phyloP scores from a whole-genome alignment of 2,888 invertebrate species.

The Lottia scabra region DNA sequence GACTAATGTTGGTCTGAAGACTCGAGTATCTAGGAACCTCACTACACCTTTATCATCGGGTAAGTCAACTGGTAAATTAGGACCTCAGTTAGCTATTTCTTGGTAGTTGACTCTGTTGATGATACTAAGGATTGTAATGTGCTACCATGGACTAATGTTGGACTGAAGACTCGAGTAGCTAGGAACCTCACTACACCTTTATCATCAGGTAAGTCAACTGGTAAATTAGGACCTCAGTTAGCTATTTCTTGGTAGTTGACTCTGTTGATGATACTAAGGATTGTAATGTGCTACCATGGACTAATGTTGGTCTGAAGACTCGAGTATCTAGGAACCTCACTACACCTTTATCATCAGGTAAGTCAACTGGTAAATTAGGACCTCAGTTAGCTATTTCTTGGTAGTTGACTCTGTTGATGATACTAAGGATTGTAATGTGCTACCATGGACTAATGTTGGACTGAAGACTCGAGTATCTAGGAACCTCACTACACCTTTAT shows the following conservation, averaged over 20 bases:
- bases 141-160: conserved; percentile 22
- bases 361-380: too few relatives aligned
- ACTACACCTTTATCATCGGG: neutral
- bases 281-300: neutral
- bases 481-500: too few relatives aligned
- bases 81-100: neutral
- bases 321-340: conserved; percentile 14
- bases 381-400: neutral
- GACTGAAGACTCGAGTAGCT: conserved; percentile 26
- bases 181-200: conserved; percentile 8
- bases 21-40: conserved; percentile 19
- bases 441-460: too few relatives aligned
- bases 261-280: neutral
- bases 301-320: too few relatives aligned
- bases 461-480: too few relatives aligned
- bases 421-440: too few relatives aligned
- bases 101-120: neutral
- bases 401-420: neutral
- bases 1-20: conserved; percentile 34
- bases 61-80: neutral
- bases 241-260: conserved; percentile 11
- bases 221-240: neutral
- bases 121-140: too few relatives aligned
- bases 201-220: neutral
- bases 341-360: neutral